Evolutionary conservation across 1,140 invertebrate genomes (phyloP), one percentile per base, ranked within the genome.

Genomic region (Polypedilum vanderplanki): DNA sequence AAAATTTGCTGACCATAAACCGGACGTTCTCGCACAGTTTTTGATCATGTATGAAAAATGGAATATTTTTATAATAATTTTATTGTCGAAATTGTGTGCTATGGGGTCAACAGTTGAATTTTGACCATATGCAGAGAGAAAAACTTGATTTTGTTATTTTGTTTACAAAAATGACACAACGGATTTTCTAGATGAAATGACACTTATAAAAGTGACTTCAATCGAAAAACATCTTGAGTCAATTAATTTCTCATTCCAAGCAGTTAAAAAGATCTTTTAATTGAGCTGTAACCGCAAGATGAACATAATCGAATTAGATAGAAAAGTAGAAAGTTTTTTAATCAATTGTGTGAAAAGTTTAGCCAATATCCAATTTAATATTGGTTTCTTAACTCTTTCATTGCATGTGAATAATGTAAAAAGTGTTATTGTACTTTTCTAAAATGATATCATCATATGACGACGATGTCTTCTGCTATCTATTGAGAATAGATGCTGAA

Each of bases 1-100:
- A 22, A 70, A 70, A 70, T 70, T 18, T 18, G 65, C 17, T 22
- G 65, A 70, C 17, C 65, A 70, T 22, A 70, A 70, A 70, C 65
- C 20, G 17, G 17, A 20, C 65, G 65, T n/a, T n/a, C 65, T 9
- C 4, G 65, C 24, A 70, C 24, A 5, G 17, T 70, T n/a, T n/a
- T n/a, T n/a, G 20, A 18, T 70, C 9, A 22, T 18, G 5, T 20
- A 70, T 70, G 65, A 70, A 70, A 70, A 70, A 70, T 20, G 17
- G 18, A 18, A 67, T n/a, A n/a, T n/a, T n/a, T 67, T 18, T 67
- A 20, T 20, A 70, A 70, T 70, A 70, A 70, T 18, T 70, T 70
- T 70, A 70, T 70, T 70, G 65, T 70, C 20, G 17, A 70, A 70
- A 70, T 22, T 70, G 65, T 22, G 65, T 70, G 65, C 65, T 22